These are phyloP conservation scores for Chouioia cunea DNA, from an alignment of 2,888 invertebrate species.

Conservation along the genomic window DNA sequence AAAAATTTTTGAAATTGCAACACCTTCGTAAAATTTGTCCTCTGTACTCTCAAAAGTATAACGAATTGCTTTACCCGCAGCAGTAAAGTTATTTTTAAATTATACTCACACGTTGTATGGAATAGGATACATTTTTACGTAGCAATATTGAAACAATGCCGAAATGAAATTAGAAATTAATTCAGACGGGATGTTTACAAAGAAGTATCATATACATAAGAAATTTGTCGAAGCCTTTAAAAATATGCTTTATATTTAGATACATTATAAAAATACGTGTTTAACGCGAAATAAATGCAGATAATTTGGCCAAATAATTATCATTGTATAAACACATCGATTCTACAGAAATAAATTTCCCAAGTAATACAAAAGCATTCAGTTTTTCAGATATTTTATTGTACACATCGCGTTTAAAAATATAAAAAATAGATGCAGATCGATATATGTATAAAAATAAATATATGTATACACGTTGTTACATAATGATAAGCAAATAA, in stretches of 20 bases:
- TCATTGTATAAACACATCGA: background rate
- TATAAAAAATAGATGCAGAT: constrained; percentile 40
- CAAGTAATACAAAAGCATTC: background rate
- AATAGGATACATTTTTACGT: constrained; percentile 42
- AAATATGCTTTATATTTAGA: background rate
- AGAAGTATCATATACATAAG: background rate
- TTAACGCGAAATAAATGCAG: too few species aligned
- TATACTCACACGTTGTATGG: constrained; percentile 14
- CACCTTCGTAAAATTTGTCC: constrained; percentile 35
- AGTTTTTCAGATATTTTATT: constrained; percentile 37
- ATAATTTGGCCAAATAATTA: background rate
- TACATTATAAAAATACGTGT: too few species aligned
- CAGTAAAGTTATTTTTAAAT: constrained; percentile 28
- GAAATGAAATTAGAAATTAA: constrained; percentile 33
- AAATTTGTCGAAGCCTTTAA: background rate
- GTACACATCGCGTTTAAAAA: constrained; percentile 42
- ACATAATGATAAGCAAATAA: constrained; percentile 52
- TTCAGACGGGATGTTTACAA: constrained; percentile 31
- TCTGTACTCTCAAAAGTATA: constrained; percentile 18
- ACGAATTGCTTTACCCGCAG: constrained; percentile 28
- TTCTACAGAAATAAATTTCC: background rate
- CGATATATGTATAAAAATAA: constrained; percentile 40
- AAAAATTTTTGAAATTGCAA: constrained; percentile 24
- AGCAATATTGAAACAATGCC: constrained; percentile 24
- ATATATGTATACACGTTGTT: constrained; percentile 54